Percentiles rank a stretch among this genome's conserved stretches.
Conservation (phyloP, 2,888 invertebrate species). For the Caenorhabditis imperialis region DNA sequence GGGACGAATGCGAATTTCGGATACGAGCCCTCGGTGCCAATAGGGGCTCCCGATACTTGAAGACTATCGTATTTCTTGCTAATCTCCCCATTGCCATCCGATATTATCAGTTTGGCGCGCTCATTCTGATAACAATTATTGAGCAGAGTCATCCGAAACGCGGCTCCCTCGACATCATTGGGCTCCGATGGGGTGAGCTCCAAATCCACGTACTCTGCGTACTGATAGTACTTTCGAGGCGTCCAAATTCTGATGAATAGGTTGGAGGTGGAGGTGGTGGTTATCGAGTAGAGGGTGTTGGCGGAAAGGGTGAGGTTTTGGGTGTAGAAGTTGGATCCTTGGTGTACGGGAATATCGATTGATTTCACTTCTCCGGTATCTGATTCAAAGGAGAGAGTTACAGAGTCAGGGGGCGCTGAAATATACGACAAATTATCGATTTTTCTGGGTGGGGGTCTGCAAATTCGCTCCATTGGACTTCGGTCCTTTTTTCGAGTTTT, state of each 20-base stretch:
- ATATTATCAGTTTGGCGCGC: neutral
- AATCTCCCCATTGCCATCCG: neutral
- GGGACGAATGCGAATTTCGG: constrained; percentile 11
- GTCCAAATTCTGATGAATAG: constrained; percentile 4
- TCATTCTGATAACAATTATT: constrained; percentile 5
- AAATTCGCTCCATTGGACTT: too few species aligned
- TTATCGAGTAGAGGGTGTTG: neutral
- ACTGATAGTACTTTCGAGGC: neutral
- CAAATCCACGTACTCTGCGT: constrained; percentile 4
- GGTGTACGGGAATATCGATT: too few species aligned
- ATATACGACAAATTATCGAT: too few species aligned
- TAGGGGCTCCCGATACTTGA: neutral
- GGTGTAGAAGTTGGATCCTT: neutral
- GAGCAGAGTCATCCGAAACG: constrained; percentile 5
- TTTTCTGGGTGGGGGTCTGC: too few species aligned
- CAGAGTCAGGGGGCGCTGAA: too few species aligned
- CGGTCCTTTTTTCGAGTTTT: too few species aligned
- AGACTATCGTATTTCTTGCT: neutral
- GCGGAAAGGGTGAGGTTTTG: neutral
- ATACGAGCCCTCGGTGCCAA: constrained; percentile 1
- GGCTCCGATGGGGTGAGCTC: neutral
- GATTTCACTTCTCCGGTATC: too few species aligned
- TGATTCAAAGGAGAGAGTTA: too few species aligned
- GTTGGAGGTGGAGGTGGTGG: neutral
- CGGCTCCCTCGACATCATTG: constrained; percentile 2